A percentile compares a stretch with the other conserved stretches of the same genome.
phyloP scores from a whole-genome alignment of 2,888 invertebrate species.

The Lagria hirta region DNA sequence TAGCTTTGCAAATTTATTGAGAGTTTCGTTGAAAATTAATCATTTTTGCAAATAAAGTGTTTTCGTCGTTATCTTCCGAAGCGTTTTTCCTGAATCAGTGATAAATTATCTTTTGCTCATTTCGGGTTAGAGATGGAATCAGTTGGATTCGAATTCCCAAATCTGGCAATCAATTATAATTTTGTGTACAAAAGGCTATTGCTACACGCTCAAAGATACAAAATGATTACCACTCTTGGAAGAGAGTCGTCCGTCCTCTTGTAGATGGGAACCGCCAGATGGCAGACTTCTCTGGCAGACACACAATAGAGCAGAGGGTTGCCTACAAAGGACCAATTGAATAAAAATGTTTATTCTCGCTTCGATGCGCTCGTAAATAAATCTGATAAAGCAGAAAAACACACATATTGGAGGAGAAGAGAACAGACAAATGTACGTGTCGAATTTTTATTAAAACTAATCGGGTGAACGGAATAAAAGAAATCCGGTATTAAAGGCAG shows the following conservation, averaged over 20 bases:
- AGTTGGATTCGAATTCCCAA: constrained; percentile 21
- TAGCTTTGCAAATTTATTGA: too few species aligned
- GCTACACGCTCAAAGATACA: constrained; percentile 35
- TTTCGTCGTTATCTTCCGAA: constrained; percentile 11
- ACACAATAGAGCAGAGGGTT: constrained; percentile 22
- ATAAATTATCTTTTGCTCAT: constrained; percentile 18
- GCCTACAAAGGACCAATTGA: constrained; percentile 26
- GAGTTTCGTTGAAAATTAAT: too few species aligned
- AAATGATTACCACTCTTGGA: constrained; percentile 31
- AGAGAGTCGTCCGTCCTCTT: constrained; percentile 32
- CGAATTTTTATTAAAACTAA: constrained; percentile 23
- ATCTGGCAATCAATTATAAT: constrained; percentile 37
- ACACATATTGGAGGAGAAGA: constrained; percentile 15
- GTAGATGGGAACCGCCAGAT: constrained; percentile 31
- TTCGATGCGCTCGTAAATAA: constrained; percentile 14
- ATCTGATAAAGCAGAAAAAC: constrained; percentile 20
- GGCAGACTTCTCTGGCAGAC: constrained; percentile 22
- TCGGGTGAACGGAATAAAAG: constrained; percentile 19
- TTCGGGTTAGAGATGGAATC: constrained; percentile 4
- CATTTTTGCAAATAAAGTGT: constrained; percentile 21
- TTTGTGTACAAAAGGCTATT: constrained; percentile 32
- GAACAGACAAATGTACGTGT: constrained; percentile 19
- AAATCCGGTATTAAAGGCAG: constrained; percentile 13
- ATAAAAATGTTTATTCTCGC: constrained; percentile 28
- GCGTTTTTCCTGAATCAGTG: constrained; percentile 10